These are phyloP conservation scores for Salarias fasciatus DNA, from an alignment of 2,797 vertebrate genomes.

Conservation along the genomic window DNA sequence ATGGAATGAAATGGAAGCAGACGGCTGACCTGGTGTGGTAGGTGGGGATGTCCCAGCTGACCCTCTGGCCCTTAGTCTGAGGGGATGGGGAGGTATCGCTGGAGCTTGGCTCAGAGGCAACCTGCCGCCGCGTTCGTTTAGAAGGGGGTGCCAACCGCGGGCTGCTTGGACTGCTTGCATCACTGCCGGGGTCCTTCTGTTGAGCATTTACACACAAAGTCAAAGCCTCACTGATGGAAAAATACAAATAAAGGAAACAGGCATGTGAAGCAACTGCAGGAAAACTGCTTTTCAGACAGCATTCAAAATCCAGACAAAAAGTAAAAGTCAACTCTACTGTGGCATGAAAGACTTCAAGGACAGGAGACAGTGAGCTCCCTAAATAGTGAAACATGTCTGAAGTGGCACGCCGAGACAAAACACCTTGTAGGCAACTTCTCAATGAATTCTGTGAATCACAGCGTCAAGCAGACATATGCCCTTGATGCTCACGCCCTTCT, in stretches of 20 bases:
- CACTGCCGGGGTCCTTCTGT: constrained; percentile 92
- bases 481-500: constrained; percentile 62
- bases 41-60: constrained; percentile 92
- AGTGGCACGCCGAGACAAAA: constrained; percentile 4
- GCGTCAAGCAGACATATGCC: constrained; percentile 46
- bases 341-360: constrained; percentile 17
- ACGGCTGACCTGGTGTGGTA: constrained; percentile 91
- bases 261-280: background rate
- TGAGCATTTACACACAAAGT: constrained; percentile 36
- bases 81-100: constrained; percentile 95
- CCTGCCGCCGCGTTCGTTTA: constrained; percentile 92
- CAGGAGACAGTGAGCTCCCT: background rate
- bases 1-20: background rate
- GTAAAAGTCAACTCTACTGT: background rate
- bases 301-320: background rate
- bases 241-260: background rate
- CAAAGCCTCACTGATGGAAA: background rate
- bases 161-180: constrained; percentile 91
- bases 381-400: constrained; percentile 3
- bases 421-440: constrained; percentile 27
- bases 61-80: constrained; percentile 90
- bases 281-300: background rate
- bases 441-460: constrained; percentile 27
- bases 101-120: constrained; percentile 91
- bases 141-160: constrained; percentile 91